These are phyloP conservation scores for Psammodynastes pulverulentus DNA, from an alignment of 2,113 vertebrate species.

Conservation along the genomic window DNA sequence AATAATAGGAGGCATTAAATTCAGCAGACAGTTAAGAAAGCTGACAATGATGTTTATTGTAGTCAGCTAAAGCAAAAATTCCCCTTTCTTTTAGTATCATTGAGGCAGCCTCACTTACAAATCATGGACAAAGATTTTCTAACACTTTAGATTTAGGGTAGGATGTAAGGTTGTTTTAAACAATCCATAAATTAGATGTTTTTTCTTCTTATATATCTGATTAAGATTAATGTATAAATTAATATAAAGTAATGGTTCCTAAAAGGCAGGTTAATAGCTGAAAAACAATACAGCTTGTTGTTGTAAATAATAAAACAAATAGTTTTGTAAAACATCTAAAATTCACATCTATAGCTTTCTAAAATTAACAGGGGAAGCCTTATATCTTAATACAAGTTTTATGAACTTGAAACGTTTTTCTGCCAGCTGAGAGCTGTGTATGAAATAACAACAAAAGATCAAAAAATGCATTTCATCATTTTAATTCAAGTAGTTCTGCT, in stretches of 20 bases:
- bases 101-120: neutral
- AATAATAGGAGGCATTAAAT: neutral
- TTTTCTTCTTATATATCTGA: neutral
- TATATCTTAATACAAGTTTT: conserved; percentile 31
- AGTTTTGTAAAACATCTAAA: neutral
- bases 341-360: conserved; percentile 6
- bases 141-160: neutral
- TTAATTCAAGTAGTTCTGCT: neutral
- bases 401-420: conserved; percentile 26
- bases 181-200: neutral
- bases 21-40: neutral
- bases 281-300: neutral
- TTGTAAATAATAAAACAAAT: neutral
- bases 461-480: neutral
- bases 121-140: neutral
- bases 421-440: conserved; percentile 35
- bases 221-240: neutral
- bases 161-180: neutral
- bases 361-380: conserved; percentile 37
- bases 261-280: neutral
- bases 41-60: neutral
- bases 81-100: neutral
- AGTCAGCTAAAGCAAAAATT: neutral
- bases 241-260: neutral
- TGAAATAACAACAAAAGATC: conserved; percentile 44